Percentiles rank a stretch among this genome's conserved stretches.
These are phyloP conservation scores for Garra rufa DNA, from an alignment of 2,113 vertebrate species.

Conservation along the genomic window DNA sequence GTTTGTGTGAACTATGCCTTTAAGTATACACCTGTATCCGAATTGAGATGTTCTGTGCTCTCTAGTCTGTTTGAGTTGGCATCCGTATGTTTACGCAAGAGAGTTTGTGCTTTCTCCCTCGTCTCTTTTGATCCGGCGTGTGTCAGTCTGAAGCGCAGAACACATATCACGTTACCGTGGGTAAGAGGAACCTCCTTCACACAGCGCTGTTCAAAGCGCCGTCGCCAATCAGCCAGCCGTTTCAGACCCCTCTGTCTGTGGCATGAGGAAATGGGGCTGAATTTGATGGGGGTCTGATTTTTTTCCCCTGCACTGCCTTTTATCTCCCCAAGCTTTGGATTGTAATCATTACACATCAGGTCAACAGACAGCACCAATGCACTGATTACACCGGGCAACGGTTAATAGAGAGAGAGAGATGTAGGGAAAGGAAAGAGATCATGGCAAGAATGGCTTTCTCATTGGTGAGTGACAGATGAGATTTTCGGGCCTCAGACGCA, in stretches of 20 bases:
- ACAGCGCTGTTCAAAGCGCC: slow-evolving; percentile 47
- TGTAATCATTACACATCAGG: slow-evolving; percentile 43
- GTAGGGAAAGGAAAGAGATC: not conserved
- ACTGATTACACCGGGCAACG: slow-evolving; percentile 45
- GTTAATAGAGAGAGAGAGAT: slow-evolving; percentile 18
- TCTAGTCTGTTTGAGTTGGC: slow-evolving; percentile 32
- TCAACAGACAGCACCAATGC: slow-evolving; percentile 35
- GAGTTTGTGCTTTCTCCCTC: slow-evolving; percentile 11
- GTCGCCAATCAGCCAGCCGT: slow-evolving; percentile 64
- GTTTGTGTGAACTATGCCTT: no score
- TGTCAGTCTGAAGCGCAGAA: slow-evolving; percentile 59
- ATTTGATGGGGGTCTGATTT: slow-evolving; percentile 68
- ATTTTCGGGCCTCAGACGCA: slow-evolving; percentile 41
- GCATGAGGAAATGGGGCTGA: slow-evolving; percentile 55
- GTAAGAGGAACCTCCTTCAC: slow-evolving; percentile 49
- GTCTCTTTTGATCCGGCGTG: slow-evolving; percentile 27
- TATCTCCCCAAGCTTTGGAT: slow-evolving; percentile 60
- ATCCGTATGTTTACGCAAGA: not conserved
- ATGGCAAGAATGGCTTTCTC: slow-evolving; percentile 45
- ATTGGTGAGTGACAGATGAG: slow-evolving; percentile 46
- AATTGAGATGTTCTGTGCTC: slow-evolving; percentile 41
- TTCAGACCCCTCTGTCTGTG: slow-evolving; percentile 46
- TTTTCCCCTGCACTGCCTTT: slow-evolving; percentile 51
- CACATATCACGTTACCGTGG: slow-evolving; percentile 68
- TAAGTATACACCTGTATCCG: not conserved